phyloP scores from a whole-genome alignment of 23 tunicate species.

The Trididemnum clinides region DNA sequence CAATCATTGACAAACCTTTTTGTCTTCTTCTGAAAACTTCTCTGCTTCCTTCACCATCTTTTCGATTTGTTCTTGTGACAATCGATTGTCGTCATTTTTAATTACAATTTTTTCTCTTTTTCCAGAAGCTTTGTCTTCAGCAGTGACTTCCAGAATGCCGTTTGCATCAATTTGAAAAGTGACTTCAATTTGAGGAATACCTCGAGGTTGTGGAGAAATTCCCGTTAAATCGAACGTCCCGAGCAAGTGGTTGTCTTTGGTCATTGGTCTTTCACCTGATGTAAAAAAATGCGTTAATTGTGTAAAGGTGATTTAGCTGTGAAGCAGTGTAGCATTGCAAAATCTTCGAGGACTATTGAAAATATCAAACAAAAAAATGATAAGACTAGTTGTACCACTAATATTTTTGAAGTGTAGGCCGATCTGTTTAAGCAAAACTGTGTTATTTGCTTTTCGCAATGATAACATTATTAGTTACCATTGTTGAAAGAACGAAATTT shows the following conservation, averaged over 20 bases:
- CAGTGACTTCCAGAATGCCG: constrained; percentile 80
- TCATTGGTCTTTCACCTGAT: constrained; percentile 97
- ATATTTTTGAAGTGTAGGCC: too few species aligned
- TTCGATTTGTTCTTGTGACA: constrained; percentile 60
- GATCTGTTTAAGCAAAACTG: too few species aligned
- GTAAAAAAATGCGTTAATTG: not conserved
- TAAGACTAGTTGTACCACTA: too few species aligned
- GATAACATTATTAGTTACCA: too few species aligned
- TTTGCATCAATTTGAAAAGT: constrained; percentile 98
- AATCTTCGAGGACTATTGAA: too few species aligned
- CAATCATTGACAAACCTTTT: too few species aligned
- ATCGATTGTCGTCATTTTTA: constrained; percentile 46
- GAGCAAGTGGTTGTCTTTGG: constrained; percentile 93
- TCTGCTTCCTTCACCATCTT: constrained; percentile 60
- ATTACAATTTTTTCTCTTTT: constrained; percentile 60
- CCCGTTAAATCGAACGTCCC: constrained; percentile 98
- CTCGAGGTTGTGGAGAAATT: constrained; percentile 94
- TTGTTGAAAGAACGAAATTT: too few species aligned
- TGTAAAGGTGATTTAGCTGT: too few species aligned
- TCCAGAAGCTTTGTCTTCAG: constrained; percentile 71
- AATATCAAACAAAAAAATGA: too few species aligned
- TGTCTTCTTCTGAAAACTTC: constrained; percentile 59
- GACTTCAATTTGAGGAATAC: constrained; percentile 96
- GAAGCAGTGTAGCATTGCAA: too few species aligned
- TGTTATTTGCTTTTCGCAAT: too few species aligned